phyloP scores from a whole-genome alignment of 2,888 invertebrate genomes.

The Crepidodera aurea region DNA sequence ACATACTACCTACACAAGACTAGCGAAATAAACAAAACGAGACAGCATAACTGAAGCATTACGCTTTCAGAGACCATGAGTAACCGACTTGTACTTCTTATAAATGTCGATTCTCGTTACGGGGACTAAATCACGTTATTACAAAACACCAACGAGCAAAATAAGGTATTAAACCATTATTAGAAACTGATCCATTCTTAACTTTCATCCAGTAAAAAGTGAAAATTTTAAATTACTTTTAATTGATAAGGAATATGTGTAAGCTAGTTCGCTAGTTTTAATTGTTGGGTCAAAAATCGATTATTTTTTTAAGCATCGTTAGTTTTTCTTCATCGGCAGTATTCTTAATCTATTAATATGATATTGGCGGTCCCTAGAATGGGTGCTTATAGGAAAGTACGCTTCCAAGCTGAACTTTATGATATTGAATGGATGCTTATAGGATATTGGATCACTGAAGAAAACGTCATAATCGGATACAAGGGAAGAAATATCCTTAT shows the following conservation, averaged over 20 bases:
- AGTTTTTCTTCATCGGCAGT: no score
- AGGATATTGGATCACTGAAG: no score
- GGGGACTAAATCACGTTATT: conserved; percentile 1
- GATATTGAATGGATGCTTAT: no score
- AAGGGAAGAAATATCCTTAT: no score
- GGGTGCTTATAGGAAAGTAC: no score
- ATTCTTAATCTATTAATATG: no score
- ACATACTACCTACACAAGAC: background rate
- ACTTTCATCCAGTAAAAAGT: background rate
- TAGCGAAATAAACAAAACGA: background rate
- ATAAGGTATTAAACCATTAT: background rate
- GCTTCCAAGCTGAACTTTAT: no score
- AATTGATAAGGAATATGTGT: background rate
- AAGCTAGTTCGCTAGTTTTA: background rate
- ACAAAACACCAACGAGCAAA: background rate
- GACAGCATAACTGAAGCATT: conserved; percentile 2
- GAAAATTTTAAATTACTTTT: background rate
- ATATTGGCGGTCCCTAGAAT: no score
- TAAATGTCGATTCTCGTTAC: background rate
- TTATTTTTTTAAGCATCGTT: no score
- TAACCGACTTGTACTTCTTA: background rate
- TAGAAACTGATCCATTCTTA: background rate
- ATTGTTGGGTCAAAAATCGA: no score
- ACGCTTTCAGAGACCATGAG: background rate
- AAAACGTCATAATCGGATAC: no score